phyloP scores from a whole-genome alignment of 2,113 vertebrate species.

The Rhegmatorhina hoffmannsi region DNA sequence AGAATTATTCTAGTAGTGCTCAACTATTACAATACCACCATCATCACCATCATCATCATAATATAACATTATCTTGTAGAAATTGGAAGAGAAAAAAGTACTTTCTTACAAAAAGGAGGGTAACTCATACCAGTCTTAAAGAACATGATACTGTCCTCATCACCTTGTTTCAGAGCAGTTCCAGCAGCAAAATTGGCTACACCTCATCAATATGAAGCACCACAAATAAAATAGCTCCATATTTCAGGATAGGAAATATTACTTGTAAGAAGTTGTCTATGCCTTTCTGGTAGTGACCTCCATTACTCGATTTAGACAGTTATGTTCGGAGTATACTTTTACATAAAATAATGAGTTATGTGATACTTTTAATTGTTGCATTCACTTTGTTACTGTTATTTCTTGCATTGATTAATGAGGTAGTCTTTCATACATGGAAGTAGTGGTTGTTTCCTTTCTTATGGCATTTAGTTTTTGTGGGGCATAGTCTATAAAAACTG shows the following conservation, averaged over 20 bases:
- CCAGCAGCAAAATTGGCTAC: not conserved
- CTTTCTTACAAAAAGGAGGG: not conserved
- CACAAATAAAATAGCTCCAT: not conserved
- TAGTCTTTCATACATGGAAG: not conserved
- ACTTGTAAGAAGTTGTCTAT: not conserved
- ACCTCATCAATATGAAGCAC: not conserved
- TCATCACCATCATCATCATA: not conserved
- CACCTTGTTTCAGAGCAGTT: not conserved
- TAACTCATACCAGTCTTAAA: not conserved
- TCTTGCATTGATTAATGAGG: not conserved
- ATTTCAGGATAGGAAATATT: not conserved
- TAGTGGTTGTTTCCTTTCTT: not conserved
- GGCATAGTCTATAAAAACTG: not conserved
- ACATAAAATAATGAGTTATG: not conserved
- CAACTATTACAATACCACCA: not conserved
- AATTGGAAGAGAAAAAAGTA: not conserved
- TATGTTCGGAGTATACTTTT: not conserved
- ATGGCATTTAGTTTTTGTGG: not conserved
- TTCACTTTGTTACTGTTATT: not conserved
- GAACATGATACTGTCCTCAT: not conserved
- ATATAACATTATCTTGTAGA: not conserved
- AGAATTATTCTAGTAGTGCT: conserved; percentile 1
- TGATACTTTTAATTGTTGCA: not conserved
- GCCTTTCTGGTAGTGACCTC: not conserved
- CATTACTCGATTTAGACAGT: not conserved